These are phyloP conservation scores for Drosophila pseudotalamancana DNA, from an alignment of 2,888 invertebrate species.

Conservation along the genomic window DNA sequence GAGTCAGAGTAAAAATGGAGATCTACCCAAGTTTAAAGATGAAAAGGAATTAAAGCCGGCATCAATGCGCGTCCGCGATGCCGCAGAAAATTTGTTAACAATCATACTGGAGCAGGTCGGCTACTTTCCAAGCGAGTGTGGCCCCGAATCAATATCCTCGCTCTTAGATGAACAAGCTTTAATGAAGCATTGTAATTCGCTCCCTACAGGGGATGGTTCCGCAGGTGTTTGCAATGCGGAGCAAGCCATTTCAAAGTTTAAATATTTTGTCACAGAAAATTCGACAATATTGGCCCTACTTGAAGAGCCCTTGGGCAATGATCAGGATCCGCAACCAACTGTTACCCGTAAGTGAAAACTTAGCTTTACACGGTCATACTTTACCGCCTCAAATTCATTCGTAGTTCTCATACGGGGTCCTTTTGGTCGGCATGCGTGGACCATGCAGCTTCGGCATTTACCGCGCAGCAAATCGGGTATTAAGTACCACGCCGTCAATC, in stretches of 20 bases:
- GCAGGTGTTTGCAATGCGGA: slow-evolving; percentile 80
- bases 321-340: slow-evolving; percentile 96
- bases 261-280: slow-evolving; percentile 96
- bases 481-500: slow-evolving; percentile 86
- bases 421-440: slow-evolving; percentile 98
- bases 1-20: slow-evolving; percentile 93
- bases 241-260: slow-evolving; percentile 89
- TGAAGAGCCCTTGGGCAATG: slow-evolving; percentile 96
- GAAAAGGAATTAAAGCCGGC: slow-evolving; percentile 98
- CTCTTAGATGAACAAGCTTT: slow-evolving; percentile 94
- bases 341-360: slow-evolving; percentile 86
- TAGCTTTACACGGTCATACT: no score
- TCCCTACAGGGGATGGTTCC: slow-evolving; percentile 81
- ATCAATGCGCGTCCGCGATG: slow-evolving; percentile 98
- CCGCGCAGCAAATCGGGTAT: slow-evolving; percentile 92
- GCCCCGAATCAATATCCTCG: slow-evolving; percentile 93
- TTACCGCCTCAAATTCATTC: neutral
- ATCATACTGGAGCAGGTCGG: slow-evolving; percentile 96
- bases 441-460: slow-evolving; percentile 93
- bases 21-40: slow-evolving; percentile 95
- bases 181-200: slow-evolving; percentile 89
- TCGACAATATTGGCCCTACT: slow-evolving; percentile 94
- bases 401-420: slow-evolving; percentile 94
- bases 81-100: slow-evolving; percentile 96
- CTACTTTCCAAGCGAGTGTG: slow-evolving; percentile 93